These are phyloP conservation scores for Xestia sexstrigata DNA, from an alignment of 2,888 invertebrate species.

Conservation along the genomic window DNA sequence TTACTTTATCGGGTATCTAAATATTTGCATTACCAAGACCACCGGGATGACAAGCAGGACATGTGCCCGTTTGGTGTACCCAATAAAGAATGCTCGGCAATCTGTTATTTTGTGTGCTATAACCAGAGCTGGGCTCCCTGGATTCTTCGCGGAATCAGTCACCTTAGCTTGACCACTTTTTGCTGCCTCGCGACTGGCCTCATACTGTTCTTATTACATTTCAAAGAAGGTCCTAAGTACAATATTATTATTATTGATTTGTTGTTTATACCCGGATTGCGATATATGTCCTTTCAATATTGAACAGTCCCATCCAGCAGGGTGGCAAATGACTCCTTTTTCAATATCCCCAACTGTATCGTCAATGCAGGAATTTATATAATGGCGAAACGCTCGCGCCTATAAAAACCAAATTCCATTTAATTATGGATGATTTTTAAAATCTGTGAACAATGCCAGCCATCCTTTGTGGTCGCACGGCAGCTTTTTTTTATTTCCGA, in stretches of 20 bases:
- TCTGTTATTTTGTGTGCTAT: constrained; percentile 68
- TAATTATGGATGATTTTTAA: constrained; percentile 90
- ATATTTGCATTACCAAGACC: constrained; percentile 62
- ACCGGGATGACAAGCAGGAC: constrained; percentile 48
- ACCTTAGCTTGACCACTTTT: constrained; percentile 82
- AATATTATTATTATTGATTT: constrained; percentile 78
- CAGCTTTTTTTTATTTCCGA: constrained; percentile 81
- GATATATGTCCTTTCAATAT: constrained; percentile 76
- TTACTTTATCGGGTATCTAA: constrained; percentile 10
- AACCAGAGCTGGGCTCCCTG: constrained; percentile 72
- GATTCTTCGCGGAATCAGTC: constrained; percentile 86
- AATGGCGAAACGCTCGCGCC: constrained; percentile 81
- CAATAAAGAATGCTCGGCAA: constrained; percentile 62
- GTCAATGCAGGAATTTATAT: constrained; percentile 86
- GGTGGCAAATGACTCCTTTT: constrained; percentile 88
- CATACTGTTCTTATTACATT: constrained; percentile 78
- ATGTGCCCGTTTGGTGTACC: constrained; percentile 47
- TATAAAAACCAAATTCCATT: constrained; percentile 88
- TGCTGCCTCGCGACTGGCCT: constrained; percentile 74
- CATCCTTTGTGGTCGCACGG: constrained; percentile 83
- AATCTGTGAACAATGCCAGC: constrained; percentile 90
- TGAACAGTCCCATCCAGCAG: constrained; percentile 77
- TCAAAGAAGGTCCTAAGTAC: constrained; percentile 79
- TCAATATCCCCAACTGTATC: constrained; percentile 74
- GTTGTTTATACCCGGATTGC: constrained; percentile 59